Percentiles rank a stretch among this genome's conserved stretches.
Evolutionary conservation across 2,113 vertebrate genomes (phyloP).

Genomic region (Heloderma charlesbogerti): DNA sequence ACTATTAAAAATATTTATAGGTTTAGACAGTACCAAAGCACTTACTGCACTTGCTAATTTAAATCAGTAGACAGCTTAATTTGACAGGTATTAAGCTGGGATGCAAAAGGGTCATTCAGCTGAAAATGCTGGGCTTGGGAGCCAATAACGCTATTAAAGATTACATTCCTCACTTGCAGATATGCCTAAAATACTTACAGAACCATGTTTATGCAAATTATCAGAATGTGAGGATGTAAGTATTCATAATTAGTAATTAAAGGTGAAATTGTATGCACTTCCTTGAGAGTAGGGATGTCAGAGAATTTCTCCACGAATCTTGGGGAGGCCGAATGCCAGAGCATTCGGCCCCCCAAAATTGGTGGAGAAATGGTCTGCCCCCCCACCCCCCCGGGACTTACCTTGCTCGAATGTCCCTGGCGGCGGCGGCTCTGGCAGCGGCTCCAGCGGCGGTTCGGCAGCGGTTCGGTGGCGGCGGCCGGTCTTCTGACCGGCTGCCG

Average conservation of each 20-base stretch:
- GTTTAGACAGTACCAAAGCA: background rate
- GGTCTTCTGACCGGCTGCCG: no score
- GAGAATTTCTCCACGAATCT: no score
- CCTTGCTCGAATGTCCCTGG: no score
- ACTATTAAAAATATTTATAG: constrained; percentile 10
- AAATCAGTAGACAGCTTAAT: constrained; percentile 14
- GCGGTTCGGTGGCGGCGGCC: no score
- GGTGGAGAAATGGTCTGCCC: no score
- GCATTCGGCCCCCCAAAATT: no score
- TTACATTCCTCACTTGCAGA: background rate
- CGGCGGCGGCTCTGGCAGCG: no score
- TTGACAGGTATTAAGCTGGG: constrained; percentile 1
- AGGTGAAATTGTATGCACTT: background rate
- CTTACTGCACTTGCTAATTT: background rate
- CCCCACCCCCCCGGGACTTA: no score
- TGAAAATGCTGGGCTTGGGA: rapidly evolving
- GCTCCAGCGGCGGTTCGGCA: no score
- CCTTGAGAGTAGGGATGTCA: background rate
- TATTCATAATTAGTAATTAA: background rate
- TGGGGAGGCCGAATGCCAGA: no score
- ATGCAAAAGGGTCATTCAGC: background rate
- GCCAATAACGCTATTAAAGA: background rate
- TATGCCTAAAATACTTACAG: background rate
- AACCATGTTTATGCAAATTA: background rate
- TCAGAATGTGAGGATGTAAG: background rate